phyloP scores from a whole-genome alignment of 2,888 invertebrate species.

The Chironomus riparius region DNA sequence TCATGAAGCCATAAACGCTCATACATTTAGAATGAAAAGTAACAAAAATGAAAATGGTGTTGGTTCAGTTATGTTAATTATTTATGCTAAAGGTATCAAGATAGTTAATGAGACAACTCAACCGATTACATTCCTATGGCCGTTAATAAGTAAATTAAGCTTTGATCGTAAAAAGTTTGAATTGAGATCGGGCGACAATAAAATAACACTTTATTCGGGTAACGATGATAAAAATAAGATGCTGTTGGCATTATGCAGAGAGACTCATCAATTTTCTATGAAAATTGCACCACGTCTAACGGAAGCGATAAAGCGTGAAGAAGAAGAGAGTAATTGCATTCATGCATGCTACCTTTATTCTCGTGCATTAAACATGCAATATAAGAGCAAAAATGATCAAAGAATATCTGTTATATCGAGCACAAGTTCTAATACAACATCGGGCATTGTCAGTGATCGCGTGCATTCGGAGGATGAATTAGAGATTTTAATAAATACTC shows the following conservation, averaged over 20 bases:
- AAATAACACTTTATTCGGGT: conserved; percentile 80
- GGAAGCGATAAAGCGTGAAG: conserved; percentile 73
- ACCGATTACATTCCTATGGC: conserved; percentile 87
- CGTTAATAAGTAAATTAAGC: conserved; percentile 87
- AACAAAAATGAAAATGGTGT: conserved; percentile 65
- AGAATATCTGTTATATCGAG: conserved; percentile 84
- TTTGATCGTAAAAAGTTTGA: conserved; percentile 98
- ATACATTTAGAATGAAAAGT: conserved; percentile 71
- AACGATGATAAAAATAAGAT: conserved; percentile 92
- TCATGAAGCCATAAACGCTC: conserved; percentile 82
- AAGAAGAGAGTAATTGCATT: conserved; percentile 61
- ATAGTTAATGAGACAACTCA: conserved; percentile 65
- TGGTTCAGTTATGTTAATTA: conserved; percentile 77
- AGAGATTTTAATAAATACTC: conserved; percentile 75
- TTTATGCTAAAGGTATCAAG: conserved; percentile 86
- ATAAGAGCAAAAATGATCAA: conserved; percentile 63
- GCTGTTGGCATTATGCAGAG: conserved; percentile 75
- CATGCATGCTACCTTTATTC: conserved; percentile 67
- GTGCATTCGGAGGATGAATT: conserved; percentile 91
- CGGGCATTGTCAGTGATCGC: conserved; percentile 91
- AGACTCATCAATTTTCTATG: conserved; percentile 94
- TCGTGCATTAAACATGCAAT: conserved; percentile 52
- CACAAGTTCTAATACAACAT: conserved; percentile 94
- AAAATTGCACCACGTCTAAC: conserved; percentile 75
- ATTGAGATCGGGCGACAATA: conserved; percentile 81